phyloP scores from a whole-genome alignment of 2,888 invertebrate genomes.

The Drosophila kuntzei region DNA sequence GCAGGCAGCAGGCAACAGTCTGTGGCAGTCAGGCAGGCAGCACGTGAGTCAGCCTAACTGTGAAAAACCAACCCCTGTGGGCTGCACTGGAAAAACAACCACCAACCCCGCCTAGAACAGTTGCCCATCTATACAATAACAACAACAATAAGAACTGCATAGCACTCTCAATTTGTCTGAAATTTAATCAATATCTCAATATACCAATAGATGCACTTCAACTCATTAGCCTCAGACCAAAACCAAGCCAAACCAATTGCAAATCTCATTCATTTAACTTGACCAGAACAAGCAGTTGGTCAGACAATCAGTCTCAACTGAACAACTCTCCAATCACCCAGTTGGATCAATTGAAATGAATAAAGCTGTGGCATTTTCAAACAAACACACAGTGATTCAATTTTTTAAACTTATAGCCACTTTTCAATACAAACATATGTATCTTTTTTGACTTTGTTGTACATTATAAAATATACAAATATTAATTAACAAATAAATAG shows the following conservation, averaged over 20 bases:
- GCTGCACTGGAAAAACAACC: constrained; percentile 71
- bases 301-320: constrained; percentile 18
- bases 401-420: no score
- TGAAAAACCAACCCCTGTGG: constrained; percentile 66
- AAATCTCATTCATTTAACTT: constrained; percentile 57
- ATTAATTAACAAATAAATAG: no score
- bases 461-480: no score
- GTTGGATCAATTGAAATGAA: background rate
- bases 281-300: constrained; percentile 55
- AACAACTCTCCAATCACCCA: constrained; percentile 1
- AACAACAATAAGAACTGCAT: constrained; percentile 26
- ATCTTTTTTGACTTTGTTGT: no score
- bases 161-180: constrained; percentile 37
- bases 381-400: no score
- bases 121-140: constrained; percentile 14
- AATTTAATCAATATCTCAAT: constrained; percentile 49
- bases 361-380: background rate
- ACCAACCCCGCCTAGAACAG: constrained; percentile 43
- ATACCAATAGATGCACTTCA: constrained; percentile 14
- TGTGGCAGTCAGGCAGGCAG: constrained; percentile 54
- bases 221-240: constrained; percentile 43
- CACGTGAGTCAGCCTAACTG: constrained; percentile 73
- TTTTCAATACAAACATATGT: no score
- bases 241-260: constrained; percentile 33
- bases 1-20: constrained; percentile 23